Evolutionary conservation across 1,140 invertebrate species (phyloP).

Genomic region (Oryzaephilus surinamensis): DNA sequence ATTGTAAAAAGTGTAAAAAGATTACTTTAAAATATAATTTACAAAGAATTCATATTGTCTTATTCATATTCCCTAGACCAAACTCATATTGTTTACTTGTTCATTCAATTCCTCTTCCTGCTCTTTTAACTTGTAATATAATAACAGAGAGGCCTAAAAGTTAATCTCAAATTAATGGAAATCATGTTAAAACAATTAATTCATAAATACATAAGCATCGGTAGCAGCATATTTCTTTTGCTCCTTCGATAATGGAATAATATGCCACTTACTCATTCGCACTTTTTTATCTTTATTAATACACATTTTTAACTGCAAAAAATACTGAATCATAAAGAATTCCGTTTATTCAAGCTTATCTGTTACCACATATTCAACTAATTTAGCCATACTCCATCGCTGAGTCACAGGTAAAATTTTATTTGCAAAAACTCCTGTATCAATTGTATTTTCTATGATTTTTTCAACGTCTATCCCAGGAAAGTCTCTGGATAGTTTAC

Average conservation of each 20-base stretch:
- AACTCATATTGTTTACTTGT: too few species aligned
- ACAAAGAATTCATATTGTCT: too few species aligned
- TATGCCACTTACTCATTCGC: constrained; percentile 51
- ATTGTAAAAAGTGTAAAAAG: too few species aligned
- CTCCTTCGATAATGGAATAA: constrained; percentile 42
- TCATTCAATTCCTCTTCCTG: too few species aligned
- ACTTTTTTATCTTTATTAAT: constrained; percentile 47
- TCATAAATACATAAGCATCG: constrained; percentile 49
- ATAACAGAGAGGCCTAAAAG: constrained; percentile 19
- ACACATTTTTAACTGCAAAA: constrained; percentile 38
- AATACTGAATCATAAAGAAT: constrained; percentile 11
- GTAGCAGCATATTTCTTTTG: constrained; percentile 52
- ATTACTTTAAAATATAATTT: too few species aligned
- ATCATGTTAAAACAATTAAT: constrained; percentile 4
- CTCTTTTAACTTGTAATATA: constrained; percentile 19
- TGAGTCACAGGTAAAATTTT: constrained; percentile 39
- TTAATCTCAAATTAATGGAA: constrained; percentile 2
- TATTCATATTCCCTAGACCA: too few species aligned
- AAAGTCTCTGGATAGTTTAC: constrained; percentile 52
- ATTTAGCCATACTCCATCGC: constrained; percentile 50
- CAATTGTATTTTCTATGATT: constrained; percentile 47
- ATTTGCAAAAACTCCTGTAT: constrained; percentile 47
- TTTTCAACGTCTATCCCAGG: constrained; percentile 42
- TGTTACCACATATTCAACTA: constrained; percentile 46
- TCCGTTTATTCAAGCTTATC: constrained; percentile 3